Conservation (phyloP, 92 coral and sea anemone species). For the Palythoa heliodiscus region DNA sequence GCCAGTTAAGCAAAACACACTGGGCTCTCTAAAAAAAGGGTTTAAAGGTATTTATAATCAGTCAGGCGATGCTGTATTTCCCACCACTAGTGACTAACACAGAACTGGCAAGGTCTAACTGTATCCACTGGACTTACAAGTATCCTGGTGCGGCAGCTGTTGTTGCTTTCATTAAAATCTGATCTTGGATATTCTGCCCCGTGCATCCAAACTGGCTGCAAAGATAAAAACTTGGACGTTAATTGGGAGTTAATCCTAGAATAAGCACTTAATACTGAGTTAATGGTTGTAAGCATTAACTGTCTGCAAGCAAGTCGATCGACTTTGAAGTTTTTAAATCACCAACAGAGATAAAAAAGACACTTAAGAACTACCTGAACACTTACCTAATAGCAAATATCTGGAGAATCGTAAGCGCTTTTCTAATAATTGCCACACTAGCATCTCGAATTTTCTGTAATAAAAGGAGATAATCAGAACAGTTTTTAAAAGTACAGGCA, state of each 20-base stretch:
- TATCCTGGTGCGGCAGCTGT: constrained; percentile 91
- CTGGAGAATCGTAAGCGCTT: constrained; percentile 93
- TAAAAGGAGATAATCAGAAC: not conserved
- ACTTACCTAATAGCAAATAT: constrained; percentile 97
- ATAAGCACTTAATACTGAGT: too few relatives aligned
- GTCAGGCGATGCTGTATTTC: not conserved
- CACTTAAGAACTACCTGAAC: not conserved
- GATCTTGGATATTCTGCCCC: constrained; percentile 95
- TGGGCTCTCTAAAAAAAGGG: too few relatives aligned
- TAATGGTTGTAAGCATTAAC: too few relatives aligned
- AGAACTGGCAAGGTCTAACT: not conserved
- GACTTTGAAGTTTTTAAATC: too few relatives aligned
- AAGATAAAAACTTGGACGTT: not conserved
- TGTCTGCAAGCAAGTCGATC: too few relatives aligned
- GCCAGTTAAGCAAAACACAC: too few relatives aligned
- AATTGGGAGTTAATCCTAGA: not conserved
- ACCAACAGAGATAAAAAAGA: too few relatives aligned
- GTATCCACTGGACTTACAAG: constrained; percentile 67
- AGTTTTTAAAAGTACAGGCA: not conserved
- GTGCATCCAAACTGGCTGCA: constrained; percentile 95
- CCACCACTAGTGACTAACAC: not conserved
- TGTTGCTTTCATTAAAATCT: constrained; percentile 77
- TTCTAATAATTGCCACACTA: constrained; percentile 88
- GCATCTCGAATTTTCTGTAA: constrained; percentile 93
- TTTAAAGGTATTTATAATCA: too few relatives aligned